Base-by-base conservation (phyloP, 2,113 vertebrate species). In the Oostethus manadensis region DNA sequence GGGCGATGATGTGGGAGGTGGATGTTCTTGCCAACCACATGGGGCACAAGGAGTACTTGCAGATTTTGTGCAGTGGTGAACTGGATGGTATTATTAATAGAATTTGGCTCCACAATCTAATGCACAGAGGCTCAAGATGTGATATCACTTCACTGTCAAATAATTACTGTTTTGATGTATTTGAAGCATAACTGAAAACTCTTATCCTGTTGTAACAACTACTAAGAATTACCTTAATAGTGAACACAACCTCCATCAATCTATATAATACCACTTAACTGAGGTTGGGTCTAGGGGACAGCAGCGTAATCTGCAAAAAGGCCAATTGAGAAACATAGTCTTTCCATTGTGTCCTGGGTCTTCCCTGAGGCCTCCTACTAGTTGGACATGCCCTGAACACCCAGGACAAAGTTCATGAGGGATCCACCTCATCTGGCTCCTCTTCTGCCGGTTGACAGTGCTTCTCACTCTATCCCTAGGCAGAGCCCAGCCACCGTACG, bases 21-120 rank as follows among this genome's bases (percentile, higher is more conserved):
- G 68, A 82, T 88, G 84, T 85, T 88, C 82, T 78, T 73, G 67
- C 62, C 42, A 76, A 76, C 83, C 81, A 74, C 76, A 78, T 79
- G 78, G 82, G 76, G 74, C 72, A 81, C 75, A 77, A 40, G 60
- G 80, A 82, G 84, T 67, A 76, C 78, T 78, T 74, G 72, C 76
- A 77, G 72, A 81, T 82, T 78, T 35, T 60, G 56, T 66, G 73
- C 65, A 60, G 50, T 58, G 70, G 69, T 79, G 74, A 79, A 58
- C 67, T 73, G 65, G 71, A 61, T 81, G 71, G 53, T 40, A 74
- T 72, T 88, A 87, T 86, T 84, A 74, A 79, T 85, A 87, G 81
- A 78, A 59, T 66, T 78, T 76, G 70, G 71, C 66, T 72, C 56
- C 60, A 43, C 51, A 62, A 68, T 76, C 66, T 72, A 71, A 55